Base-by-base conservation (phyloP, 2,888 invertebrate genomes). In the Eupithecia abbreviata region DNA sequence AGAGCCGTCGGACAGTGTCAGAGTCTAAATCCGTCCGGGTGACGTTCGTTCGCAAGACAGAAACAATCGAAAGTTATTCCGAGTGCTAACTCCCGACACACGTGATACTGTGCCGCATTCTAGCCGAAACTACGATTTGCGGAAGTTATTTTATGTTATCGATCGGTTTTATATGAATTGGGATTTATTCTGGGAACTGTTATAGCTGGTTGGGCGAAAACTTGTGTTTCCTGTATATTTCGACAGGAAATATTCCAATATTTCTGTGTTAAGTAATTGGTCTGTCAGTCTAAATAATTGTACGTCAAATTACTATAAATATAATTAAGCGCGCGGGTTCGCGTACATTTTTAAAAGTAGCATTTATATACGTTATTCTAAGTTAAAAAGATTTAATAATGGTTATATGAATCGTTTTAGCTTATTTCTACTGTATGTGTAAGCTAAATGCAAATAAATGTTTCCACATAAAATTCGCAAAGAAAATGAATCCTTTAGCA, bases 41-140 rank as follows among this genome's bases (percentile, higher is more conserved):
- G 93, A 92, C 92, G 93, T 91, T 88, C 85, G 87, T 69, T 69
- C 69, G 81, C 82, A 87, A 88, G 89, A 87, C 86, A 88, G 91
- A 90, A 92, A 93, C 93, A 94, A 94, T 93, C 91, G 91, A 90
- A 90, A 92, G 92, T 92, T 94, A 93, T 94, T 93, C 93, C 90
- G 88, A 92, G 92, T 91, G 90, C 89, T 90, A 90, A 90, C 90
- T 87, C 85, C 86, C 75, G 78, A 69, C 78, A 84, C 92, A 91
- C 90, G 90, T 91, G 91, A 92, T 89, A 84, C 87, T 86, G 85
- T 90, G 88, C 90, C 90, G 90, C 90, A 91, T 92, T 92, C 92
- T 90, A 85, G 83, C 84, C 84, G 85, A 89, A 90, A 86, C 81
- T 82, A 76, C 83, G 86, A 88, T 89, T 90, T 86, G 86, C 89